Evolutionary conservation across 2,113 vertebrate genomes (phyloP), one percentile per base, ranked within the genome.

Genomic region (Sarotherodon lohbergeri): DNA sequence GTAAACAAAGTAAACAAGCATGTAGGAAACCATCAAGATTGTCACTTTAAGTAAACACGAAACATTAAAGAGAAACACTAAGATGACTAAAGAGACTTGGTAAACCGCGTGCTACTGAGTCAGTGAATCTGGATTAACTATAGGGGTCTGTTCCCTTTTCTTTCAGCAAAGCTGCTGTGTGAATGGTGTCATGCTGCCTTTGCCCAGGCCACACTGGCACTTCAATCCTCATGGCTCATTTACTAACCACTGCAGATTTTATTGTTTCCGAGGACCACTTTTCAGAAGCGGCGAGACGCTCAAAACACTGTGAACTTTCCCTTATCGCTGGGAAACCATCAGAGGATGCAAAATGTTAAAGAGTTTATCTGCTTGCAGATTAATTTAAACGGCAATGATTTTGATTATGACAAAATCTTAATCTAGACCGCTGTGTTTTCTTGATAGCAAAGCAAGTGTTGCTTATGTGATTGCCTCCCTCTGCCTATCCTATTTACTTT

Each of bases 401-500:
- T 93, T 90, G 86, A 87, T 93, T 92, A 94, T 91, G 94, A 96
- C 95, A 93, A 95, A 95, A 96, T 95, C 95, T 92, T 93, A 94
- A 95, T 96, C 92, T 95, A 93, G 89, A 93, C 95, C 92, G 89
- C 95, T 96, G 96, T 96, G 95, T 96, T 95, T 95, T 95, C 95
- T 94, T 91, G 96, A 97, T 96, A 96, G 96, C 85, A 57, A 88
- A 78, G 92, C 91, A 90, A 90, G 93, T 95, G 93, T 93, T 92
- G 94, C 93, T 93, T 91, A 90, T 95, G 90, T 94, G 95, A 96
- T 96, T 96, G 95, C 95, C 93, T 96, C 90, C 91, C 88, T 78
- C 93, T 86, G 87, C 86, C 94, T 93, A 90, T 96, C 92, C 93
- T 96, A 95, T 97, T 96, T 96, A 95, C 95, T 96, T 94, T 95